Base-by-base conservation (phyloP, 2,113 vertebrate species). In the Trematocara zebra region DNA sequence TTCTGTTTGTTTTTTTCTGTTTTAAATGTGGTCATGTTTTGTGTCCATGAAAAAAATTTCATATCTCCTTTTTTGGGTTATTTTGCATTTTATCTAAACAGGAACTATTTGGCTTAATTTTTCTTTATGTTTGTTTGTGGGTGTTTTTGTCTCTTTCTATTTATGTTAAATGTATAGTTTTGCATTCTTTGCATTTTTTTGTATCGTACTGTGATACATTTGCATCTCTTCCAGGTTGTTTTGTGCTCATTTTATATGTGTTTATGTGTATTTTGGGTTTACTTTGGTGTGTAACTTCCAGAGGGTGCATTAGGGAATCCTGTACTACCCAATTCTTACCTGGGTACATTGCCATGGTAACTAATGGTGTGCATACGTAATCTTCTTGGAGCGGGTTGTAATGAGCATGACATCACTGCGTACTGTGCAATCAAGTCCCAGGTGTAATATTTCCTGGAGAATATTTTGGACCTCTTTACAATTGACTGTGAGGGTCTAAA, bases 241-340 rank as follows among this genome's bases (percentile, higher is more conserved):
- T 74, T 74, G 40, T 44, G n/a, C 40, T 72, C 40, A 72, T 28
- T 72, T 72, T 72, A 44, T 9, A 10, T 9, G 8, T 47, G 26
- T 74, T 74, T 47, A 1, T 47, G 69, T 74, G 20, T 74, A 74
- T 47, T 47, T 28, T 47, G 67, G 8, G 2, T 0, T 0, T 23
- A 44, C 6, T 74, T 72, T 23, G 67, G 67, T 26, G 37, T 44
- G 67, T 17, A 72, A 44, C 40, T 26, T 72, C 2, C 40, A 72
- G 40, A 72, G 40, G 40, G 40, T 72, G 20, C 67, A 26, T 44
- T 26, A 11, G 2, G 67, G 40, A 44, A 44, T 72, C 14, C 40
- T 44, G 40, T 44, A 72, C 20, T 26, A 42, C 64, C 14, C 8
- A 44, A 9, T 72, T 72, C 20, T 26, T 72, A 72, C 8, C 67